Evolutionary conservation across 2,888 invertebrate species (phyloP), one percentile per base, ranked within the genome.

Genomic region (Orthosia gracilis): DNA sequence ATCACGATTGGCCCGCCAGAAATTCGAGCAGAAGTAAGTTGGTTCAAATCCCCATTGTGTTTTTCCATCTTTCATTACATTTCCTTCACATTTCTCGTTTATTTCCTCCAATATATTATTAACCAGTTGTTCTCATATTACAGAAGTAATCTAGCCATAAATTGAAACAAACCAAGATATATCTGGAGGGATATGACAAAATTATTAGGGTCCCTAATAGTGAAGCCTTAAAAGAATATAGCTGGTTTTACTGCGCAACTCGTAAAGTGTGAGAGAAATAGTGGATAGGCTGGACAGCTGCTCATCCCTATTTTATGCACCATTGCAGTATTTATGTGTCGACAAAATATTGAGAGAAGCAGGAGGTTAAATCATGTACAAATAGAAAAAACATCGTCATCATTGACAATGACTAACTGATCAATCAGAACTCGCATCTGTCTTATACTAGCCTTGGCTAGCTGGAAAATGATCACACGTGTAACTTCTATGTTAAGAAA

Each of bases 171-270:
- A 65, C 63, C 73, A 72, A 73, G 65, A 73, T 45, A 76, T 65
- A 73, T 73, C 69, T 62, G 57, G 57, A 47, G 23, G 68, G 45
- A 74, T 78, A 86, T 82, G 73, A 85, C 80, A 78, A 82, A 86
- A 82, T 78, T 82, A 85, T 86, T 86, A 69, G 73, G 73, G 76
- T 80, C 61, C 73, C 69, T 79, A 75, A 80, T 68, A 80, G 74
- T 85, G 54, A 26, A 52, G 66, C 65, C 87, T 68, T 82, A 76
- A 86, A 80, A 85, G 71, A 85, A 85, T 80, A 86, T 62, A 73
- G 70, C 74, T 68, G 49, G 55, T 85, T 85, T 85, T 82, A 85
- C 78, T 78, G 72, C 64, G 67, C 49, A 40, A 65, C 83, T 87
- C 80, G 83, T 85, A 87, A 85, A 87, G 62, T 73, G 52, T 62